phyloP scores from a whole-genome alignment of 2,888 invertebrate genomes.

The Harpalus rubripes region DNA sequence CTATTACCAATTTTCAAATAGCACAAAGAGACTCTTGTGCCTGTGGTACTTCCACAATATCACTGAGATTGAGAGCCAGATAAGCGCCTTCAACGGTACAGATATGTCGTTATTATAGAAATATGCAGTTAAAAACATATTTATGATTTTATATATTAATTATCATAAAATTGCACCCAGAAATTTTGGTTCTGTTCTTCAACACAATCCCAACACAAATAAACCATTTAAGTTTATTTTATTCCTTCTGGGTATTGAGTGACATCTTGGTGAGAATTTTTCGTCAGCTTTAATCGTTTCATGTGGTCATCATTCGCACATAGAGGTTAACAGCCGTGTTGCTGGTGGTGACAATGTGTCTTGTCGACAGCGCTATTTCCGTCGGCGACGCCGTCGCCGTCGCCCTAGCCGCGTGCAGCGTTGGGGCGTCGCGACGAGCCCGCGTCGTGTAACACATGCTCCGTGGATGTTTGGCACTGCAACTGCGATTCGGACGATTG shows the following conservation, averaged over 20 bases:
- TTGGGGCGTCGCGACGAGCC: constrained; percentile 45
- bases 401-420: not conserved
- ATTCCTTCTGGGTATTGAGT: not conserved
- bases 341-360: constrained; percentile 58
- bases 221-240: too few species aligned
- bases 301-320: constrained; percentile 39
- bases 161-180: too few species aligned
- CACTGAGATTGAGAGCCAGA: too few species aligned
- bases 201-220: too few species aligned
- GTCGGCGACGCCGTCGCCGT: constrained; percentile 13
- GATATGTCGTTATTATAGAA: too few species aligned
- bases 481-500: constrained; percentile 43
- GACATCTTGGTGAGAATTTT: constrained; percentile 4
- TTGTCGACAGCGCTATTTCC: constrained; percentile 63
- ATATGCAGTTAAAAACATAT: too few species aligned
- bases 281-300: constrained; percentile 27
- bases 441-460: constrained; percentile 51
- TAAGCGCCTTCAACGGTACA: too few species aligned
- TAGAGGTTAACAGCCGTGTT: constrained; percentile 59
- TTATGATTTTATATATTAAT: too few species aligned
- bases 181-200: too few species aligned
- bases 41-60: too few species aligned
- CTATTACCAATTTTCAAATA: too few species aligned
- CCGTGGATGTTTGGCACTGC: constrained; percentile 41
- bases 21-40: too few species aligned